phyloP scores from a whole-genome alignment of 2,113 vertebrate species.

The Tachycineta bicolor region DNA sequence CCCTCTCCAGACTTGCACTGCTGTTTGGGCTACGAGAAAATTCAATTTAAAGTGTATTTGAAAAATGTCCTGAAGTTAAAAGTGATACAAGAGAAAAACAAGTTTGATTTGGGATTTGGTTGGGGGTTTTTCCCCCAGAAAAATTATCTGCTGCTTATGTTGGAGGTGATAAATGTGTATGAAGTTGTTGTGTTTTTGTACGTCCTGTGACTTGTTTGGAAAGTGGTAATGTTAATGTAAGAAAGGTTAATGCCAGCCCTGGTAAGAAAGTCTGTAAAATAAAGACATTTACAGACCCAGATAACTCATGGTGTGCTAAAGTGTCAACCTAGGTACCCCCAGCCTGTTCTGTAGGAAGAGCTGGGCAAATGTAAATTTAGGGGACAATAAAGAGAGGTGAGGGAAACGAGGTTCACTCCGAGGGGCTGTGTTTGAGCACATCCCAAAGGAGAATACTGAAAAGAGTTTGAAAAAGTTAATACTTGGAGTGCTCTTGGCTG shows the following conservation, averaged over 20 bases:
- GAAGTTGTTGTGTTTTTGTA: not conserved
- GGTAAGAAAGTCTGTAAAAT: not conserved
- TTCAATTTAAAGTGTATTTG: not conserved
- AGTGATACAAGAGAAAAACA: not conserved
- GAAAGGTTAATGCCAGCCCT: not conserved
- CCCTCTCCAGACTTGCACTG: not conserved
- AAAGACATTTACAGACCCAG: not conserved
- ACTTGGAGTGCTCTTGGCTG: not conserved
- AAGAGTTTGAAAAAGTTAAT: not conserved
- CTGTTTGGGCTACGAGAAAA: not conserved
- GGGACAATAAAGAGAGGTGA: not conserved
- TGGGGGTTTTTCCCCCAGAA: accelerated
- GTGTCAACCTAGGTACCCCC: not conserved
- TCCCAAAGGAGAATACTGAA: not conserved
- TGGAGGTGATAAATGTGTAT: not conserved
- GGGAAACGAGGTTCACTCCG: not conserved
- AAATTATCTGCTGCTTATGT: not conserved
- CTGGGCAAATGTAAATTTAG: not conserved
- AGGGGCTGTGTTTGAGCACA: not conserved
- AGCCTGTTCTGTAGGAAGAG: not conserved
- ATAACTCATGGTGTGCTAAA: not conserved
- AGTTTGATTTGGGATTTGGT: not conserved
- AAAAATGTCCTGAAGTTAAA: not conserved
- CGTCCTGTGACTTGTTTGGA: not conserved
- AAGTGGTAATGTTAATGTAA: not conserved